These are phyloP conservation scores for Orthonyx spaldingii DNA, from an alignment of 2,113 vertebrate species.

Conservation along the genomic window DNA sequence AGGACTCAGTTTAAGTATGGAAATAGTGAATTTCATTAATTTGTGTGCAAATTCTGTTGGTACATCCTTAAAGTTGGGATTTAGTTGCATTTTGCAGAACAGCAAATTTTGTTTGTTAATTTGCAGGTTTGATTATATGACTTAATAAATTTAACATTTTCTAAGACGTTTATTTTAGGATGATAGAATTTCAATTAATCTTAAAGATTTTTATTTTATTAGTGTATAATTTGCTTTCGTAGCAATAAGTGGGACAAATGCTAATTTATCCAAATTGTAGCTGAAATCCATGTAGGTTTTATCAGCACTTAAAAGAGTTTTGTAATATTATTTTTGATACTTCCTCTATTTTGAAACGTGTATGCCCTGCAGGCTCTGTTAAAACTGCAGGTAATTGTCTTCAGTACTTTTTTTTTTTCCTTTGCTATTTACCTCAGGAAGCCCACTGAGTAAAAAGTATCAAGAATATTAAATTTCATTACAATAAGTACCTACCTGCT, in stretches of 20 bases:
- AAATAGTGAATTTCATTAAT: neutral
- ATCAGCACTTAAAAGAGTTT: neutral
- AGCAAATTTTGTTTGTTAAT: neutral
- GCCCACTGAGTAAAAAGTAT: neutral
- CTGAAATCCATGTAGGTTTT: neutral
- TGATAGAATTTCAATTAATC: neutral
- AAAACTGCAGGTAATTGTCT: neutral
- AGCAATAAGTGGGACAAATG: neutral
- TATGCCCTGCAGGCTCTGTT: neutral
- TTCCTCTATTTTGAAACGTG: neutral
- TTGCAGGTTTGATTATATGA: neutral
- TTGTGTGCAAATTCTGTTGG: neutral
- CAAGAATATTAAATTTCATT: conserved; percentile 19
- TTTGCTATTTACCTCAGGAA: neutral
- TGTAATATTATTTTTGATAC: neutral
- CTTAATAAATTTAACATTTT: neutral
- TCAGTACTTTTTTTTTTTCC: neutral
- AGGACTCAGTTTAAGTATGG: neutral
- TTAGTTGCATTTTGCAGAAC: neutral
- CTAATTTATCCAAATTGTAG: neutral
- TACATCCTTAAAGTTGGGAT: neutral
- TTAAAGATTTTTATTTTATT: neutral
- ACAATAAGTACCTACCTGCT: neutral
- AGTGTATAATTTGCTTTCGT: neutral
- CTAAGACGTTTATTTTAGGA: neutral